Evolutionary conservation across 2,888 invertebrate species (phyloP).

Genomic region (Anticlea derivata): DNA sequence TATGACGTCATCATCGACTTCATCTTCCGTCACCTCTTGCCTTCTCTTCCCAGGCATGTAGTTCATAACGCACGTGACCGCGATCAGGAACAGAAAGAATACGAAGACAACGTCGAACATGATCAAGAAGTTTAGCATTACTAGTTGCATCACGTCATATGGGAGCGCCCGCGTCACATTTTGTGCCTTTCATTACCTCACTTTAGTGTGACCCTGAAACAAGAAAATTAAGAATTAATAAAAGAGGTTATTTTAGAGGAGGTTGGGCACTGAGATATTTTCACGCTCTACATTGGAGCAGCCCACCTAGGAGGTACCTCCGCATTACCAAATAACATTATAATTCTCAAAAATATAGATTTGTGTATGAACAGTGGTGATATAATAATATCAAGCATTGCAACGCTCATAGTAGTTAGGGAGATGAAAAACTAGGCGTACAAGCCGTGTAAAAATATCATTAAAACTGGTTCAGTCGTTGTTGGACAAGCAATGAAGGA

Average conservation of each 20-base stretch:
- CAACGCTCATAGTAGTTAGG: no score
- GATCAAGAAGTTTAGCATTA: slow-evolving; percentile 93
- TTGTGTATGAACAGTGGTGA: no score
- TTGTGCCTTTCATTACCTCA: slow-evolving; percentile 50
- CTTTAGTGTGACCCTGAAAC: slow-evolving; percentile 40
- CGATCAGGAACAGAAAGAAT: slow-evolving; percentile 93
- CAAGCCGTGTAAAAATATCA: no score
- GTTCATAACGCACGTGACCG: slow-evolving; percentile 92
- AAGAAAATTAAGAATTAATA: slow-evolving; percentile 21
- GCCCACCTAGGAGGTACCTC: no score
- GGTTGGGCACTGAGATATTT: no score
- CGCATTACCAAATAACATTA: no score
- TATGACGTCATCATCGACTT: slow-evolving; percentile 76
- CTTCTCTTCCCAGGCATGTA: slow-evolving; percentile 87
- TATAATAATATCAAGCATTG: no score
- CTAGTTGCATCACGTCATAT: slow-evolving; percentile 89
- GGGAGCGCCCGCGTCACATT: slow-evolving; percentile 63
- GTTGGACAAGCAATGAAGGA: no score
- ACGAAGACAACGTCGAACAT: slow-evolving; percentile 95
- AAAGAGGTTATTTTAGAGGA: background rate
- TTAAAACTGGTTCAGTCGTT: no score
- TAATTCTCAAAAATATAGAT: no score
- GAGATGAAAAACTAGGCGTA: no score
- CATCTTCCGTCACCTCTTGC: slow-evolving; percentile 78
- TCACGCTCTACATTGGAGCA: no score